Conservation (phyloP, 2,888 invertebrate genomes). For the Nudaria mundana region DNA sequence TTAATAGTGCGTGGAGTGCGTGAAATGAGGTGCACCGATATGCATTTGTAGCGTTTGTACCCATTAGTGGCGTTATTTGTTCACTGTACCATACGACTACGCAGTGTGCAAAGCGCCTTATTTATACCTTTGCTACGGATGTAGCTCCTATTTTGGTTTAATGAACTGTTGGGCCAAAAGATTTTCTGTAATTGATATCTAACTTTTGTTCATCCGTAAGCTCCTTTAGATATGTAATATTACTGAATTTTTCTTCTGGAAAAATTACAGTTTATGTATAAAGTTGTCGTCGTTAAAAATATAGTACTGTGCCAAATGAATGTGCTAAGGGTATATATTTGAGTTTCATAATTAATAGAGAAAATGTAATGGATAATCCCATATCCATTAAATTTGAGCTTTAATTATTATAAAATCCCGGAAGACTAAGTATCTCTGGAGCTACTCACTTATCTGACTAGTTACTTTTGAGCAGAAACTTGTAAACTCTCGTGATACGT, state of each 20-base stretch:
- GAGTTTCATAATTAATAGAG: conserved; percentile 53
- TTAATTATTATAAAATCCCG: conserved; percentile 76
- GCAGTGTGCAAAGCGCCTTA: conserved; percentile 7
- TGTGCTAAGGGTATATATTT: conserved; percentile 56
- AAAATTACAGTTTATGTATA: conserved; percentile 49
- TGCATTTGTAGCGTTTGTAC: conserved; percentile 26
- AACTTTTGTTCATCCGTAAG: no score
- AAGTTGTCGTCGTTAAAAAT: conserved; percentile 48
- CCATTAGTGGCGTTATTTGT: conserved; percentile 23
- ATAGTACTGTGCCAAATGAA: conserved; percentile 49
- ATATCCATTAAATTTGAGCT: conserved; percentile 74
- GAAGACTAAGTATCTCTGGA: conserved; percentile 52
- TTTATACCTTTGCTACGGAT: conserved; percentile 23
- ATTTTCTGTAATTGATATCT: conserved; percentile 36
- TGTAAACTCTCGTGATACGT: no score
- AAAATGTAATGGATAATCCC: conserved; percentile 49
- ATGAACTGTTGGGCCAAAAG: conserved; percentile 7
- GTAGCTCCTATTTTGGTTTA: conserved; percentile 12
- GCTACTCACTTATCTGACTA: conserved; percentile 42
- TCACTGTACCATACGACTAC: conserved; percentile 7
- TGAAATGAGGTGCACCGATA: conserved; percentile 20
- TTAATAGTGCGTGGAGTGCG: conserved; percentile 48
- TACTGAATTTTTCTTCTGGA: no score
- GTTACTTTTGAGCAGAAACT: conserved; percentile 31
- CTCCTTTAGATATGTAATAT: no score